These are phyloP conservation scores for Paguma larvata DNA, from an alignment of 2,797 vertebrate genomes.

Conservation along the genomic window DNA sequence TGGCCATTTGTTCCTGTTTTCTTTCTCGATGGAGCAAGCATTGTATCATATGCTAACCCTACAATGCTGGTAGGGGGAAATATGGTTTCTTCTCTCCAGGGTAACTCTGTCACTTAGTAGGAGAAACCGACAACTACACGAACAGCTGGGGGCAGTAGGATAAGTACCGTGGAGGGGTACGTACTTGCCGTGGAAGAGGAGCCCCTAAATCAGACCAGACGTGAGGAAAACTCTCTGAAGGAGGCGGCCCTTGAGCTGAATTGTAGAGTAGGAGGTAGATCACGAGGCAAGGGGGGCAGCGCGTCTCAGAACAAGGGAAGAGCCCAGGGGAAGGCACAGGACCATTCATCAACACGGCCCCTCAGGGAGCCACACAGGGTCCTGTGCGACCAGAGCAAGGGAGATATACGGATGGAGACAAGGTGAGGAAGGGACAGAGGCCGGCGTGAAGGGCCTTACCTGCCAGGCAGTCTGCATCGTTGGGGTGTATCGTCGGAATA, in stretches of 20 bases:
- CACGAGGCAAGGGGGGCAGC: not conserved
- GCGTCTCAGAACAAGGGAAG: not conserved
- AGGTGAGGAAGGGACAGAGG: not conserved
- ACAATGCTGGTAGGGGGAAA: not conserved
- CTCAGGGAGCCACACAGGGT: fast-evolving
- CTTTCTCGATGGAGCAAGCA: not conserved
- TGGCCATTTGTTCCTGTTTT: not conserved
- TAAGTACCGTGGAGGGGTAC: not conserved
- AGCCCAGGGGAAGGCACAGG: not conserved
- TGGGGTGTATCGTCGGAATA: no score
- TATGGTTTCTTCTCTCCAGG: not conserved
- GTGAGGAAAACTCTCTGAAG: not conserved
- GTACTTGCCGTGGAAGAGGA: not conserved
- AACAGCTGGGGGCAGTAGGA: not conserved
- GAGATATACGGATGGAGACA: fast-evolving
- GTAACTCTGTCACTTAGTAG: no score
- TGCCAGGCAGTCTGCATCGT: not conserved
- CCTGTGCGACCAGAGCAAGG: not conserved
- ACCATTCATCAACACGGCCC: fast-evolving
- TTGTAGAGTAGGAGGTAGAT: not conserved
- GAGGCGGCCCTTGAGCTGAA: not conserved
- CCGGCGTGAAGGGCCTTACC: not conserved
- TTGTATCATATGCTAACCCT: not conserved
- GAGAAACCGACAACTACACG: not conserved
- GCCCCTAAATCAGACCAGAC: not conserved